Conservation (phyloP, 1,140 invertebrate species). For the Littorina saxatilis region DNA sequence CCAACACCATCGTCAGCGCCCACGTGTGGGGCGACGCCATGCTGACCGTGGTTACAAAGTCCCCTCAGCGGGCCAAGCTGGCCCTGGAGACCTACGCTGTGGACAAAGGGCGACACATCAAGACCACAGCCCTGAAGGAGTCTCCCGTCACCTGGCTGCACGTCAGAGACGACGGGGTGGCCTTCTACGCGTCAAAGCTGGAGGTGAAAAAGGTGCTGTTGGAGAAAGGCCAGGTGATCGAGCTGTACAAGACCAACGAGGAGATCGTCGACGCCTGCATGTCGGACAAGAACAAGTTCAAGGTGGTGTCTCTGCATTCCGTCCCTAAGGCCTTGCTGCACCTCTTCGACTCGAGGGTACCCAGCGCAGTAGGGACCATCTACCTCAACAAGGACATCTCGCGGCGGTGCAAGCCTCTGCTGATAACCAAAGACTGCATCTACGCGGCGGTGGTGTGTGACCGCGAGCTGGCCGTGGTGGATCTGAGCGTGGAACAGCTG, state of each 20-base stretch:
- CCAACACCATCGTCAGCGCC: not conserved
- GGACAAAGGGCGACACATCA: slow-evolving; percentile 30
- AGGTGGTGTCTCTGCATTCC: slow-evolving; percentile 30
- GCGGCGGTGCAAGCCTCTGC: slow-evolving; percentile 22
- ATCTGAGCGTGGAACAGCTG: not conserved
- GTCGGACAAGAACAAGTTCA: slow-evolving; percentile 8
- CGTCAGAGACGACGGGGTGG: slow-evolving; percentile 7
- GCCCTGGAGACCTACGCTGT: slow-evolving; percentile 38
- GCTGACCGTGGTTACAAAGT: slow-evolving; percentile 23
- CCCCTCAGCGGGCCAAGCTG: not conserved
- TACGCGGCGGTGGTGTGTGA: slow-evolving; percentile 39
- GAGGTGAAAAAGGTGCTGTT: slow-evolving; percentile 34
- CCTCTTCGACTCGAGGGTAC: slow-evolving; percentile 26
- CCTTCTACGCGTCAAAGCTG: slow-evolving; percentile 22
- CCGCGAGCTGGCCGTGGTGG: slow-evolving; percentile 28
- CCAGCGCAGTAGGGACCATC: not conserved
- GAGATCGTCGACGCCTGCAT: slow-evolving; percentile 34
- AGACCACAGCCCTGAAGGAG: slow-evolving; percentile 14
- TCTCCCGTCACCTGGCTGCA: slow-evolving; percentile 38
- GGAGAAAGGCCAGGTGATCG: slow-evolving; percentile 16
- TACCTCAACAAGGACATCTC: slow-evolving; percentile 29
- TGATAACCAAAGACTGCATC: slow-evolving; percentile 44
- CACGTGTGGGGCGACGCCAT: slow-evolving; percentile 24
- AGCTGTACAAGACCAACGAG: slow-evolving; percentile 9
- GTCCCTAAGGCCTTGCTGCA: not conserved